Evolutionary conservation across 2,888 invertebrate species (phyloP).

Genomic region (Napeogenes inachia): DNA sequence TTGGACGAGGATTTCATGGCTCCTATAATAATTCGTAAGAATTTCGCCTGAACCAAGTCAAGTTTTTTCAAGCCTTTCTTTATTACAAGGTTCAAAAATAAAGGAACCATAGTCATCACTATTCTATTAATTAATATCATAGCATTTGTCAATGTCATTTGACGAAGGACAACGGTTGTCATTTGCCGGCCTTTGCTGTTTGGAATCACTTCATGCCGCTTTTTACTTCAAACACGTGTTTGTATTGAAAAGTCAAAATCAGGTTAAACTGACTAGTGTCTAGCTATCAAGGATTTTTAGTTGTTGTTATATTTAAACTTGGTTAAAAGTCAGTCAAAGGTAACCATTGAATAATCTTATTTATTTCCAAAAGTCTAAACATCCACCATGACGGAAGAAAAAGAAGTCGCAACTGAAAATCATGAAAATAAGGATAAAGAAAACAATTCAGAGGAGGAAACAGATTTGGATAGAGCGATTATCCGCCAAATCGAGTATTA

Average conservation of each 20-base stretch:
- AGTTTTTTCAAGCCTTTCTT: too few relatives aligned
- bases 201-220: background rate
- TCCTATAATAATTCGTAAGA: too few relatives aligned
- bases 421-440: conserved; percentile 34
- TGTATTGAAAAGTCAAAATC: conserved; percentile 1
- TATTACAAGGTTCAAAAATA: too few relatives aligned
- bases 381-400: conserved; percentile 58
- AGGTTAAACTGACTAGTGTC: too few relatives aligned
- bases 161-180: background rate
- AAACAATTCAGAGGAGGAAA: conserved; percentile 39
- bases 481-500: conserved; percentile 83
- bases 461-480: conserved; percentile 77
- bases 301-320: too few relatives aligned
- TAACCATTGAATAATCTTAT: background rate
- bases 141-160: background rate
- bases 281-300: too few relatives aligned
- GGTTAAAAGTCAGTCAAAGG: too few relatives aligned
- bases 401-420: conserved; percentile 50
- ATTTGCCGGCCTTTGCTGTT: background rate
- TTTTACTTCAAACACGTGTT: conserved; percentile 17
- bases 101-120: too few relatives aligned
- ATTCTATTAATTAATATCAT: too few relatives aligned
- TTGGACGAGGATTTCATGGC: too few relatives aligned
- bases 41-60: too few relatives aligned
- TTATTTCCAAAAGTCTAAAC: conserved; percentile 1